Evolutionary conservation across 2,888 invertebrate species (phyloP), one percentile per base, ranked within the genome.

Genomic region (Plusia festucae): DNA sequence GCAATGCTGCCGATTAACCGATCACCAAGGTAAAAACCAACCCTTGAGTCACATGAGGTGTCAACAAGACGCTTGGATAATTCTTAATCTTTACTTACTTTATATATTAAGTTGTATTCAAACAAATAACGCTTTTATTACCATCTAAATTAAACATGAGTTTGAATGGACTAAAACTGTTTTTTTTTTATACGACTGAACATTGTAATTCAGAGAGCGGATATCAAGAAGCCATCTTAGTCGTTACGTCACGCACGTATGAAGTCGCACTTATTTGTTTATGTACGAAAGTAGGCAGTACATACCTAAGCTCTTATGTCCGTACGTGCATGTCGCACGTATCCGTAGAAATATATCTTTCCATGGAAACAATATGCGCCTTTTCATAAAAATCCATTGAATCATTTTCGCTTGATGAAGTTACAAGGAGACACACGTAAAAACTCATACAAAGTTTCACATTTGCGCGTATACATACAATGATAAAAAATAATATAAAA

Each of bases 161-260:
- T 2, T 34, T 15, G 16, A 46, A n/a, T n/a, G 40, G 40, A n/a
- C 3, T 40, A 20, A 18, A 8, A 9, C 2, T 18, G 15, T 46
- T 18, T 9, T 49, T 11, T 18, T 3, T 20, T 20, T 11, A 16
- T 13, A 20, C 11, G 2, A 9, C 20, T 11, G 11, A 20, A 49
- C 9, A 20, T 49, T 49, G 11, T 11, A 49, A 49, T 49, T 49
- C 46, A 11, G 20, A 20, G 18, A 20, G 20, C 46, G 18, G 46
- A 49, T 49, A 11, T 49, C 46, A 11, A 49, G 20, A 46, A 8
- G 18, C 4, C 46, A 18, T 18, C 11, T 20, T 18, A 20, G 11
- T 20, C 46, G 20, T 49, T 8, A 49, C 46, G 46, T 49, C 46
- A 49, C 46, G 46, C 46, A 46, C 18, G 46, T 46, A 16, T 16